Conservation (phyloP, 2,888 invertebrate genomes). For the Branchipolynoe longqiensis region DNA sequence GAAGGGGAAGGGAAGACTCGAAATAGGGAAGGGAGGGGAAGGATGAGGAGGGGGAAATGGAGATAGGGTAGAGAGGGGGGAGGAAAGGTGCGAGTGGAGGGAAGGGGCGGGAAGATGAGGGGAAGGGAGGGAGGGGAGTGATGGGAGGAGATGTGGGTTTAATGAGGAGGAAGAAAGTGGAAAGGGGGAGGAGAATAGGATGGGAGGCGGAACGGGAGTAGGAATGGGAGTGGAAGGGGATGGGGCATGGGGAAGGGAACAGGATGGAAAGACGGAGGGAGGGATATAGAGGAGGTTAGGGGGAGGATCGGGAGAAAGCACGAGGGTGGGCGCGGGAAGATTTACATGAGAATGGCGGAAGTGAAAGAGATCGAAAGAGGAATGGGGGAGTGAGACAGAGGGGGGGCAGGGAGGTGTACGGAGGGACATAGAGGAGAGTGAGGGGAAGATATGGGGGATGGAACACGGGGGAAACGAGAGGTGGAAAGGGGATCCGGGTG, state of each 20-base stretch:
- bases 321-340: background rate
- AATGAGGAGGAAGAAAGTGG: background rate
- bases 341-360: background rate
- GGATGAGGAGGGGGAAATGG: background rate
- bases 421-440: too few species aligned
- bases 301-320: background rate
- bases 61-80: background rate
- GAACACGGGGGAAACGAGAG: background rate
- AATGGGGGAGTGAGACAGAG: background rate
- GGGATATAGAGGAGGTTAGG: too few species aligned
- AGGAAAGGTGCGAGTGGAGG: background rate
- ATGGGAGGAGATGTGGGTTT: background rate
- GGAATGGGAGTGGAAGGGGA: background rate
- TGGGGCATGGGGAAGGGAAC: too few species aligned
- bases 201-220: background rate
- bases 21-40: background rate
- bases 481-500: too few species aligned
- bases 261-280: background rate
- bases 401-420: too few species aligned
- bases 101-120: background rate
- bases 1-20: background rate
- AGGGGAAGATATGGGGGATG: background rate
- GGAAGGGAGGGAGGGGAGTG: background rate
- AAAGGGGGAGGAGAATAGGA: background rate
- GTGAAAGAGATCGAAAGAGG: background rate